A percentile compares a stretch with the other conserved stretches of the same genome.
Conservation (phyloP, 2,113 vertebrate genomes). For the Hippocampus zosterae region DNA sequence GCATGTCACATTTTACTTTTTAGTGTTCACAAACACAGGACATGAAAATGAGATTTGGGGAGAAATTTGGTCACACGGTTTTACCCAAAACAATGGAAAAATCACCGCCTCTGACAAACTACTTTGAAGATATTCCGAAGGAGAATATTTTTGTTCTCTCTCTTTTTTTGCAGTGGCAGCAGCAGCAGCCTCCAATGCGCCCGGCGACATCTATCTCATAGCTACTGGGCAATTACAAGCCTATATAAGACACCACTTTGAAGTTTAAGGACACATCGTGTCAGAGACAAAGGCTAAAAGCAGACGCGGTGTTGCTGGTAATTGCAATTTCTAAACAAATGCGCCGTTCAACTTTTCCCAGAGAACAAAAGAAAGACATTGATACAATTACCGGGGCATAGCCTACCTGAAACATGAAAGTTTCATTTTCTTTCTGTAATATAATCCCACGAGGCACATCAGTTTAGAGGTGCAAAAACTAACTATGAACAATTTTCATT, state of each 20-base stretch:
- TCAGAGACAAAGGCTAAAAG: constrained; percentile 53
- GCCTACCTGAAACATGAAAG: constrained; percentile 72
- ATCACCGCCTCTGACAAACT: constrained; percentile 41
- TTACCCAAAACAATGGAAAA: constrained; percentile 59
- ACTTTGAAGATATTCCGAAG: constrained; percentile 57
- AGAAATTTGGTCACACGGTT: constrained; percentile 29
- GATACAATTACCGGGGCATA: constrained; percentile 69
- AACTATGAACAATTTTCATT: constrained; percentile 68
- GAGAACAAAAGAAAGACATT: constrained; percentile 73
- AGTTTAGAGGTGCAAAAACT: constrained; percentile 68
- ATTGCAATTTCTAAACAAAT: constrained; percentile 69
- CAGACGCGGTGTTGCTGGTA: constrained; percentile 53
- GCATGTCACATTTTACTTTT: constrained; percentile 51
- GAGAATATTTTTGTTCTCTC: constrained; percentile 39
- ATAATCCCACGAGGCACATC: constrained; percentile 72
- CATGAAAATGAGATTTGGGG: constrained; percentile 50
- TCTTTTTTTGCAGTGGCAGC: neutral
- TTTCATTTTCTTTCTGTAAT: constrained; percentile 59
- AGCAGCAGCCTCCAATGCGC: constrained; percentile 29
- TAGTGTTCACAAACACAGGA: constrained; percentile 57
- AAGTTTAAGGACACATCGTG: constrained; percentile 59
- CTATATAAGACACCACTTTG: constrained; percentile 52
- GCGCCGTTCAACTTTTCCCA: constrained; percentile 54
- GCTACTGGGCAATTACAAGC: constrained; percentile 51
- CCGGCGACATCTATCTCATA: constrained; percentile 45